Base-by-base conservation (phyloP, 1,140 invertebrate species). In the Magallana gigas region DNA sequence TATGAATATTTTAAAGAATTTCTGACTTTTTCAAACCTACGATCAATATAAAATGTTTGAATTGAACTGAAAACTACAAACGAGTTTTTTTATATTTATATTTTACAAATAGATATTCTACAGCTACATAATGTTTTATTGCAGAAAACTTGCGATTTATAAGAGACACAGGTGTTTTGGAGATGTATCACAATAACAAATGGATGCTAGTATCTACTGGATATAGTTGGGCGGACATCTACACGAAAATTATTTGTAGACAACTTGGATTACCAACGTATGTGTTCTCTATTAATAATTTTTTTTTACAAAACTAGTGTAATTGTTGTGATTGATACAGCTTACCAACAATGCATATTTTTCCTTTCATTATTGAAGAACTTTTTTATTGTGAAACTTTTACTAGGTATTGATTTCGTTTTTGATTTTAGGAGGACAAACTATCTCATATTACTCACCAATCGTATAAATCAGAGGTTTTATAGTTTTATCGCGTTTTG, bases 201-300 rank as follows among this genome's bases (percentile, higher is more conserved):
- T 76, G 68, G 68, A 76, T 29, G 68, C 11, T 76, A 8, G 36
- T 76, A 11, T 18, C 8, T 2, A 11, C 6, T 23, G 29, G 68
- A 2, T 76, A 76, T 2, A 36, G 3, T 1, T 76, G 68, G 68
- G 23, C 1, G 29, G 23, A 76, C 3, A 2, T 9, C 4, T 18
- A 76, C 23, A 12, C 6, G 8, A 76, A 76, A 76, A 8, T 76
- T 8, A 76, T 76, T 29, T 76, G 68, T 12, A 76, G 18, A 29
- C 68, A 76, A 29, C 36, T 76, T 12, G 68, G 68, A 1, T 29
- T 76, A 76, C 68, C 68, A 29, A 9, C 68, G 68, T 76, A 76
- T 29, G 68, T 29, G 5, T 48, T 5, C 36, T 48, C 5, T 48
- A 48, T 48, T 48, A 5, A 4, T 48, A 48, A 48, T 48, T 48